These are phyloP conservation scores for Ichneumoninae sp. DNA, from an alignment of 2,888 invertebrate species.

Conservation along the genomic window DNA sequence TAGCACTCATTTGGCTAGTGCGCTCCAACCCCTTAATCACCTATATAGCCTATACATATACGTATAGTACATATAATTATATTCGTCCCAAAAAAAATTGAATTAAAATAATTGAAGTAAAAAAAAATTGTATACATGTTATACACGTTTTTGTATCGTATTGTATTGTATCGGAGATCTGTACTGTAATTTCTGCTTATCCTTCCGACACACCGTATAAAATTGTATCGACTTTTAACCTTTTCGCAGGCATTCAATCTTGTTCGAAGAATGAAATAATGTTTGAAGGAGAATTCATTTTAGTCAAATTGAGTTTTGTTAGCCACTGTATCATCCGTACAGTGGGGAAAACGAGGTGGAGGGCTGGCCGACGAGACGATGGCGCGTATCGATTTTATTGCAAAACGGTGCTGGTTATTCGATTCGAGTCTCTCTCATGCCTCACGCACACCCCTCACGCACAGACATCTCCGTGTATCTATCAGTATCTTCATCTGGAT, in stretches of 20 bases:
- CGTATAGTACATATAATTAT: no score
- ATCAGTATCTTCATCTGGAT: slow-evolving; percentile 11
- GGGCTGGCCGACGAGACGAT: background rate
- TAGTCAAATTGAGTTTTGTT: background rate
- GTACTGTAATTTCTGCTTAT: background rate
- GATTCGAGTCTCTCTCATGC: slow-evolving; percentile 20
- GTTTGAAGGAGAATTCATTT: background rate
- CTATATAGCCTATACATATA: no score
- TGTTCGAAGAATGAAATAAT: background rate
- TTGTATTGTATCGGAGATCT: background rate
- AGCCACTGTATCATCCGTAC: background rate
- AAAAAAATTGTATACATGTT: no score
- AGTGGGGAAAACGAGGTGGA: background rate
- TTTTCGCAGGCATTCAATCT: background rate
- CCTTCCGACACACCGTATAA: background rate
- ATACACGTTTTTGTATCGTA: background rate
- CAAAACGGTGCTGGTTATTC: slow-evolving; percentile 29
- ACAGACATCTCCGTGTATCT: background rate
- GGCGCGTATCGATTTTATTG: slow-evolving; percentile 44
- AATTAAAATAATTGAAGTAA: no score
- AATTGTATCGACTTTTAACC: background rate
- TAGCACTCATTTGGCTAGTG: no score
- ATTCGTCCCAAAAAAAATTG: no score
- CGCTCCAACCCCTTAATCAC: no score
- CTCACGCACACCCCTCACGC: background rate